phyloP scores from a whole-genome alignment of 2,113 vertebrate species.

The Amblyornis subalaris region DNA sequence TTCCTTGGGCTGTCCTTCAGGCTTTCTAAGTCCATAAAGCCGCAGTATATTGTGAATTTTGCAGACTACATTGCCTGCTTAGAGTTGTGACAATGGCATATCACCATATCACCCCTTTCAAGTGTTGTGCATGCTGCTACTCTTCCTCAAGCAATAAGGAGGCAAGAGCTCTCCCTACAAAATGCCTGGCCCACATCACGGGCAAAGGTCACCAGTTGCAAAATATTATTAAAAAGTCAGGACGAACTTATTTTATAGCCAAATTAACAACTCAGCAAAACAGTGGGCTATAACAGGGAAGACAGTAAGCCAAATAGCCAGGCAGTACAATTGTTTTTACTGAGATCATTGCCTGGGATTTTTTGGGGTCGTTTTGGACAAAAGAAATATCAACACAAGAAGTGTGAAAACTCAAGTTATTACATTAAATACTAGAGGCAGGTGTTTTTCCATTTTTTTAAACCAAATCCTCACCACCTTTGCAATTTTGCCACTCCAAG shows the following conservation, averaged over 20 bases:
- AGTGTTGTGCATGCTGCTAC: neutral
- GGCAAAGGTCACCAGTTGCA: neutral
- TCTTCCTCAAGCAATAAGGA: neutral
- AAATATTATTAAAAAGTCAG: conserved; percentile 1
- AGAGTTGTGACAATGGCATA: neutral
- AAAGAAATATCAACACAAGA: neutral
- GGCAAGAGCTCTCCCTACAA: neutral
- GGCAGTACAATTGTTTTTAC: neutral
- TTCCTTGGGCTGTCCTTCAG: neutral
- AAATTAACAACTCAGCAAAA: conserved; percentile 14
- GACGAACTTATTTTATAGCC: neutral
- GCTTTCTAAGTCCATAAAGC: neutral
- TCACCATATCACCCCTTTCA: neutral
- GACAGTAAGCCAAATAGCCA: neutral
- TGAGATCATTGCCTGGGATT: neutral
- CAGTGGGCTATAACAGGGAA: neutral
- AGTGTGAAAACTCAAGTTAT: conserved; percentile 2
- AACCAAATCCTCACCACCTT: neutral
- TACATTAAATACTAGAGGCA: neutral
- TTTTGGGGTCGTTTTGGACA: neutral
- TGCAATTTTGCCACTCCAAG: conserved; percentile 41
- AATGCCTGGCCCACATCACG: neutral
- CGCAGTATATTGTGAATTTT: neutral
- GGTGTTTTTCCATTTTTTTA: neutral
- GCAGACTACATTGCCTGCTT: neutral